phyloP scores from a whole-genome alignment of 2,888 invertebrate species.

The Ichneumoninae sp. region DNA sequence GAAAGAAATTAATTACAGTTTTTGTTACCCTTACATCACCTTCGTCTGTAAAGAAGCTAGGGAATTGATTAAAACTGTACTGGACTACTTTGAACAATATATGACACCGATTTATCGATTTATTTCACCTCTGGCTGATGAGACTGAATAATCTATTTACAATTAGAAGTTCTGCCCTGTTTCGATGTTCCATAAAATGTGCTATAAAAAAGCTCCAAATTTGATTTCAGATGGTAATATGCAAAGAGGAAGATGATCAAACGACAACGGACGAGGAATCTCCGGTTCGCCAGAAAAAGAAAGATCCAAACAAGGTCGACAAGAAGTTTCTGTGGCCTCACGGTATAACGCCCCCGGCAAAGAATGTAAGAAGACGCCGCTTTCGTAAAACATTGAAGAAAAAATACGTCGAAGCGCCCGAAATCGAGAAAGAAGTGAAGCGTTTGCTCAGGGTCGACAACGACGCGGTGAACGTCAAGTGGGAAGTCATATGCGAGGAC shows the following conservation, averaged over 20 bases:
- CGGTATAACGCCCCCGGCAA: slow-evolving; percentile 97
- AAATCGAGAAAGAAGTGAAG: slow-evolving; percentile 99
- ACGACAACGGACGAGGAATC: slow-evolving; percentile 91
- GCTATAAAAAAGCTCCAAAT: slow-evolving; percentile 10
- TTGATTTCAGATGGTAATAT: slow-evolving; percentile 89
- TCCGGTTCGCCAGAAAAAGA: slow-evolving; percentile 92
- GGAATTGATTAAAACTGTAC: no score
- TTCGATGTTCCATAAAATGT: background rate
- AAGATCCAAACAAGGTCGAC: slow-evolving; percentile 93
- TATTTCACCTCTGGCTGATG: no score
- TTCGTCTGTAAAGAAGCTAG: no score
- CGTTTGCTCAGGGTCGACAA: slow-evolving; percentile 95
- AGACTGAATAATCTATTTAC: no score
- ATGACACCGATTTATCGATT: no score
- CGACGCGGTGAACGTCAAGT: slow-evolving; percentile 94
- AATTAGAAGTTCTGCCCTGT: background rate
- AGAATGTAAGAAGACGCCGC: slow-evolving; percentile 96
- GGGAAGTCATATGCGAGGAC: slow-evolving; percentile 95
- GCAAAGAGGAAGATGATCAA: slow-evolving; percentile 94
- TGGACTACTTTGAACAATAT: no score
- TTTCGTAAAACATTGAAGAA: slow-evolving; percentile 98
- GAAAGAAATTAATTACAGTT: no score
- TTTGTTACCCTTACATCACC: no score
- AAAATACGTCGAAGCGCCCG: slow-evolving; percentile 98
- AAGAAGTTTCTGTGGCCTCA: slow-evolving; percentile 98